These are phyloP conservation scores for Trochalopteron elliotii DNA, from an alignment of 2,113 vertebrate species.

Conservation along the genomic window DNA sequence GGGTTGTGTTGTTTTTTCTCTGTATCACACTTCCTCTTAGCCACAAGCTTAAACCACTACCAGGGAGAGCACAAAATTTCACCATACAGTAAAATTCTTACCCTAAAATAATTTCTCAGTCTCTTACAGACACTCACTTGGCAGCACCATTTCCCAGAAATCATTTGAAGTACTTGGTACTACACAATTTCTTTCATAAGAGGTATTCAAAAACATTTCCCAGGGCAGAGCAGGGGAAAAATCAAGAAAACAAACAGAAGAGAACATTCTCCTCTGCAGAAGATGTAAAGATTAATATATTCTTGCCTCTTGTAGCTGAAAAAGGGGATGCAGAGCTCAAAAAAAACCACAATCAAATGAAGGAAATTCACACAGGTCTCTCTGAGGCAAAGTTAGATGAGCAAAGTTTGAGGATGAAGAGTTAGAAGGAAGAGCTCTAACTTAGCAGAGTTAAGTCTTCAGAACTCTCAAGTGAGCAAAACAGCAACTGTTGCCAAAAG, in stretches of 20 bases:
- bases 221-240: not conserved
- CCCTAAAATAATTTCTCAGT: not conserved
- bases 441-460: not conserved
- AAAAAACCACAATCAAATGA: not conserved
- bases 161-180: not conserved
- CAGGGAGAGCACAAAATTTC: not conserved
- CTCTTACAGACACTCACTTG: not conserved
- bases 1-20: not conserved
- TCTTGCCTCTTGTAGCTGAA: not conserved
- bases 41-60: not conserved
- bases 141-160: not conserved
- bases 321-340: not conserved
- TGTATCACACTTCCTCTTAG: not conserved
- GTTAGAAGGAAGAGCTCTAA: not conserved
- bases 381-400: not conserved
- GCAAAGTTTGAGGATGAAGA: not conserved
- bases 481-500: not conserved
- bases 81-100: not conserved
- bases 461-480: not conserved
- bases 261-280: not conserved
- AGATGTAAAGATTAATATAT: not conserved
- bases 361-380: not conserved
- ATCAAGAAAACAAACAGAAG: not conserved
- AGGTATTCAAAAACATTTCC: not conserved
- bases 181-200: not conserved